These are phyloP conservation scores for Hirtodrosophila cameraria DNA, from an alignment of 2,888 invertebrate genomes.

Conservation along the genomic window DNA sequence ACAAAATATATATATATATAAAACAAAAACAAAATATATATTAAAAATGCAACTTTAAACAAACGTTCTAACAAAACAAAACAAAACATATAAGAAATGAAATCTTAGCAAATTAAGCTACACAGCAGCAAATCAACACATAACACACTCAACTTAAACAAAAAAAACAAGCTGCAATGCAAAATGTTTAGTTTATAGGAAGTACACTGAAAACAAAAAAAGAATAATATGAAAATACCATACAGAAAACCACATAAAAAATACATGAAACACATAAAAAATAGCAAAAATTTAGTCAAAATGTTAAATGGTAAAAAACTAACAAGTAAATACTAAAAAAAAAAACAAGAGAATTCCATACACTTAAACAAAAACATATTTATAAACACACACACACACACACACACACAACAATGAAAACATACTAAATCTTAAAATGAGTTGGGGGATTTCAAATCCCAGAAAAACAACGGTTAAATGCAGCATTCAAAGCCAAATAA, in stretches of 20 bases:
- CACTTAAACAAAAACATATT: slow-evolving; percentile 50
- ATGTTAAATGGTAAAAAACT: slow-evolving; percentile 66
- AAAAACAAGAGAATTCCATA: slow-evolving; percentile 48
- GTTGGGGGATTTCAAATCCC: slow-evolving; percentile 48
- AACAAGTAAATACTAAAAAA: slow-evolving; percentile 52
- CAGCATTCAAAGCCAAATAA: slow-evolving; percentile 48
- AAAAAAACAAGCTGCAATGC: slow-evolving; percentile 64
- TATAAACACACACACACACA: slow-evolving; percentile 27
- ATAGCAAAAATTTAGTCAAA: slow-evolving; percentile 74
- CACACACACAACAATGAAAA: slow-evolving; percentile 8
- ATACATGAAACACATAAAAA: slow-evolving; percentile 41
- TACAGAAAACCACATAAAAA: slow-evolving; percentile 40
- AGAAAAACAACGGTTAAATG: slow-evolving; percentile 32
- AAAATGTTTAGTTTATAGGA: slow-evolving; percentile 72
- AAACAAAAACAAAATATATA: slow-evolving; percentile 31
- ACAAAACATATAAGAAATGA: slow-evolving; percentile 30
- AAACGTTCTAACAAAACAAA: slow-evolving; percentile 51
- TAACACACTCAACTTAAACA: slow-evolving; percentile 58
- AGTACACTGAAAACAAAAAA: slow-evolving; percentile 63
- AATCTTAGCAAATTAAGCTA: slow-evolving; percentile 67
- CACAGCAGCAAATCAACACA: slow-evolving; percentile 47
- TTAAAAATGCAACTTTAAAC: slow-evolving; percentile 56
- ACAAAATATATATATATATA: slow-evolving; percentile 24
- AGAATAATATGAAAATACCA: slow-evolving; percentile 52
- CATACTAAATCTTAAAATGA: slow-evolving; percentile 30